Conservation (phyloP, 1,140 invertebrate genomes). For the Drosophila chauvacae region DNA sequence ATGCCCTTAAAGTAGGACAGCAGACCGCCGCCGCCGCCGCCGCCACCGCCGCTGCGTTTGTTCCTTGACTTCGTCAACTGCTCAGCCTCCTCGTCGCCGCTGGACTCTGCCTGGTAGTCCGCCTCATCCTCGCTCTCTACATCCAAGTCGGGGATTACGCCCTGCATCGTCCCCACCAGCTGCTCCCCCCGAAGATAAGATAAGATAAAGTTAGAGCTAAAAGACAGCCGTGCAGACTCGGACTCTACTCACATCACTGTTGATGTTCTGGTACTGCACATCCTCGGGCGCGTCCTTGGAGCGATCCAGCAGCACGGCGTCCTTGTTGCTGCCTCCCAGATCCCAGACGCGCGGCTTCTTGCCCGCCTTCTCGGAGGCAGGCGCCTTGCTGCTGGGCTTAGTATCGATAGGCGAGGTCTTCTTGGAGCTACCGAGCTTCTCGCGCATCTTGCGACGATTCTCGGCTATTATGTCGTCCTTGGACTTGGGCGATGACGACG, state of each 20-base stretch:
- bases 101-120: conserved; percentile 76
- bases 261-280: conserved; percentile 75
- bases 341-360: conserved; percentile 97
- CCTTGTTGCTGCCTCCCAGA: conserved; percentile 91
- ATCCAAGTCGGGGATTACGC: conserved; percentile 89
- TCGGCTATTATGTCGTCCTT: conserved; percentile 88
- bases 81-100: conserved; percentile 55
- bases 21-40: conserved; percentile 86
- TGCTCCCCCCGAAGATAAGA: conserved; percentile 83
- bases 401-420: conserved; percentile 86
- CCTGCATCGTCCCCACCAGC: conserved; percentile 93
- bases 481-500: conserved; percentile 47
- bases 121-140: conserved; percentile 86
- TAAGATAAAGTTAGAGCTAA: not conserved
- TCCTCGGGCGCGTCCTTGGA: conserved; percentile 91
- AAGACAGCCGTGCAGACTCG: no score
- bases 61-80: conserved; percentile 81
- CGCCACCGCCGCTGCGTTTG: conserved; percentile 10
- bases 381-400: conserved; percentile 86
- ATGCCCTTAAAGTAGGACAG: conserved; percentile 94
- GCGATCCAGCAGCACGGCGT: conserved; percentile 92
- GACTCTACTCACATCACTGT: conserved; percentile 87
- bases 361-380: conserved; percentile 89
- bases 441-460: conserved; percentile 89
- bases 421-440: conserved; percentile 87